Evolutionary conservation across 2,113 vertebrate species (phyloP).

Genomic region (Etia nguti): DNA sequence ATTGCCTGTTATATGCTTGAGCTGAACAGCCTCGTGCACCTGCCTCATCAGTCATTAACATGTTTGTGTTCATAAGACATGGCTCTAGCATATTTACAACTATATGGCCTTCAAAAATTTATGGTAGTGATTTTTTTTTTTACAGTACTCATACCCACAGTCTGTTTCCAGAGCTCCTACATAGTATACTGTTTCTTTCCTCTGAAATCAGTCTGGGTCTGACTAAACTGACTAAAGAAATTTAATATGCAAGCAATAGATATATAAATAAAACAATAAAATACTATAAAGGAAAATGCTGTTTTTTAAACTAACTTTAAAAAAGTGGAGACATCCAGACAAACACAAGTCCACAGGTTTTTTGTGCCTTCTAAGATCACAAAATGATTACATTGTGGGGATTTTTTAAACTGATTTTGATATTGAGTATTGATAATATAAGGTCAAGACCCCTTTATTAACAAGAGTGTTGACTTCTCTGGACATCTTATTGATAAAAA

Average conservation of each 20-base stretch:
- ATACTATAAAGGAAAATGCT: background rate
- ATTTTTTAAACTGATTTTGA: background rate
- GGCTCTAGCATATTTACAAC: background rate
- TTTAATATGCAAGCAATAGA: background rate
- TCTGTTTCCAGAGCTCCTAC: background rate
- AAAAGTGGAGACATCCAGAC: background rate
- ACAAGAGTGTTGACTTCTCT: background rate
- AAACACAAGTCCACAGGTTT: rapidly evolving
- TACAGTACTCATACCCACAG: background rate
- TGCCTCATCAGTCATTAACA: background rate
- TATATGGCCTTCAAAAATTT: background rate
- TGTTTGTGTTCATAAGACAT: background rate
- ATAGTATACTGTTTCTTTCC: background rate
- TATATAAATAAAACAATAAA: background rate
- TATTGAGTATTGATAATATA: background rate
- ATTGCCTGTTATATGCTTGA: background rate
- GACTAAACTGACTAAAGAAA: background rate
- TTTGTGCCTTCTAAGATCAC: background rate
- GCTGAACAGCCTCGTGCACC: no score
- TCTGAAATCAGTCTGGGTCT: background rate
- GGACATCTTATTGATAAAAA: background rate
- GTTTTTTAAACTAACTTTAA: background rate
- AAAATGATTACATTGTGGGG: background rate
- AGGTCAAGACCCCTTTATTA: background rate
- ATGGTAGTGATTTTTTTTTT: background rate